Conservation (phyloP, 1,140 invertebrate genomes). For the Epicauta chinensis region DNA sequence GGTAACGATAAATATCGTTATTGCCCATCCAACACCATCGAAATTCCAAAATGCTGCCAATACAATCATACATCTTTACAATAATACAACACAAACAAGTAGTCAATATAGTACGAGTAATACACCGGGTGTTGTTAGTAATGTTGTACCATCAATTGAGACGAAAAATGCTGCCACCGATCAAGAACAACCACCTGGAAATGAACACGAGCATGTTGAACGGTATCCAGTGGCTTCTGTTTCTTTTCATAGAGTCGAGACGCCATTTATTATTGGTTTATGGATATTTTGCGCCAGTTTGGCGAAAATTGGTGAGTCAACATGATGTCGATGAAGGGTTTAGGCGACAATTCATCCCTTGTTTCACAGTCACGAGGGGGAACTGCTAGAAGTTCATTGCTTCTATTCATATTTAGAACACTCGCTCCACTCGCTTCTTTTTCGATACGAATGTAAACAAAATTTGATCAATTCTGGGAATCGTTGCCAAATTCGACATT, state of each 20-base stretch:
- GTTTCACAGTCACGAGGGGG: too few relatives aligned
- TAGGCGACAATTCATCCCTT: too few relatives aligned
- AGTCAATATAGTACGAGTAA: constrained; percentile 16
- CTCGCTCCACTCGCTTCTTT: too few relatives aligned
- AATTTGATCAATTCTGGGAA: too few relatives aligned
- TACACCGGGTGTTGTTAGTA: constrained; percentile 21
- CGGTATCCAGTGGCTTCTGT: constrained; percentile 70
- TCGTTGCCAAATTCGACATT: too few relatives aligned
- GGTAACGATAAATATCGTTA: constrained; percentile 17
- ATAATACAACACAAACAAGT: background rate
- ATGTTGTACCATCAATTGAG: constrained; percentile 21
- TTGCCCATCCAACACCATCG: constrained; percentile 22
- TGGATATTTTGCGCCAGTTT: constrained; percentile 93
- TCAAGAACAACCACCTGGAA: constrained; percentile 1
- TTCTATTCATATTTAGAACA: too few relatives aligned
- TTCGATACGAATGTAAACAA: too few relatives aligned
- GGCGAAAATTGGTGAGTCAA: constrained; percentile 84
- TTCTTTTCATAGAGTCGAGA: constrained; percentile 82
- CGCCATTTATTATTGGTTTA: constrained; percentile 86
- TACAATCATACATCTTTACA: constrained; percentile 9
- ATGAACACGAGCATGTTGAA: constrained; percentile 34
- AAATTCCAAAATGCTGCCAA: constrained; percentile 21
- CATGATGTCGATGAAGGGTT: too few relatives aligned
- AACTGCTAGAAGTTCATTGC: too few relatives aligned
- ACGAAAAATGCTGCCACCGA: background rate